Conservation (phyloP, 2,888 invertebrate genomes). For the Drosophila trichaetosa region DNA sequence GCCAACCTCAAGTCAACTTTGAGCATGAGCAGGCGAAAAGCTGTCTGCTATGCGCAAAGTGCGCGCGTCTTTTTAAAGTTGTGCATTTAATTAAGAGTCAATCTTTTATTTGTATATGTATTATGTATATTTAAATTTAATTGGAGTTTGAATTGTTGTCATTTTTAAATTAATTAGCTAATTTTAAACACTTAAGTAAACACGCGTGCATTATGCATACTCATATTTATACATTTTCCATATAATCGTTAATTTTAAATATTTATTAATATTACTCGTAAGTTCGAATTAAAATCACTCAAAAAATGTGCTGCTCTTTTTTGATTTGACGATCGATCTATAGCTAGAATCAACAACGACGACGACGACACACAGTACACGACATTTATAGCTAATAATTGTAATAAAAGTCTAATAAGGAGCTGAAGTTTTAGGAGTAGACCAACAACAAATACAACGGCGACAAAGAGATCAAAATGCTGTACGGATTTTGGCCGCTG, state of each 20-base stretch:
- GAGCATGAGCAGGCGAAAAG: neutral
- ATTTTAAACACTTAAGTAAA: conserved; percentile 75
- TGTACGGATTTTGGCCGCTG: conserved; percentile 43
- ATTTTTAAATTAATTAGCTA: conserved; percentile 66
- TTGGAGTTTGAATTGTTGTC: conserved; percentile 73
- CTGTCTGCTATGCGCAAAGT: conserved; percentile 6
- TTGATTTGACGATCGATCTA: conserved; percentile 51
- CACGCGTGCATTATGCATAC: conserved; percentile 61
- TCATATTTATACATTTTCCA: conserved; percentile 42
- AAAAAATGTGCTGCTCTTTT: conserved; percentile 68
- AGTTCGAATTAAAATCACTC: conserved; percentile 74
- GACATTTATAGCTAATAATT: conserved; percentile 71
- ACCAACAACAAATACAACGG: conserved; percentile 62
- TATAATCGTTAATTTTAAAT: conserved; percentile 45
- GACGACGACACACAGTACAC: conserved; percentile 61
- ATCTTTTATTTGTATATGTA: conserved; percentile 61
- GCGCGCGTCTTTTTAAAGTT: neutral
- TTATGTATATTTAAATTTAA: conserved; percentile 76
- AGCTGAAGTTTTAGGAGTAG: conserved; percentile 55
- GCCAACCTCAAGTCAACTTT: conserved; percentile 1
- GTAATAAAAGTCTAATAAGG: conserved; percentile 72
- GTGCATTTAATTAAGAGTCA: neutral
- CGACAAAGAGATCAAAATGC: conserved; percentile 76
- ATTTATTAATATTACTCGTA: conserved; percentile 53
- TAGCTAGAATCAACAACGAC: conserved; percentile 57